Evolutionary conservation across 2,888 invertebrate genomes (phyloP).

Genomic region (Polydrusus cervinus): DNA sequence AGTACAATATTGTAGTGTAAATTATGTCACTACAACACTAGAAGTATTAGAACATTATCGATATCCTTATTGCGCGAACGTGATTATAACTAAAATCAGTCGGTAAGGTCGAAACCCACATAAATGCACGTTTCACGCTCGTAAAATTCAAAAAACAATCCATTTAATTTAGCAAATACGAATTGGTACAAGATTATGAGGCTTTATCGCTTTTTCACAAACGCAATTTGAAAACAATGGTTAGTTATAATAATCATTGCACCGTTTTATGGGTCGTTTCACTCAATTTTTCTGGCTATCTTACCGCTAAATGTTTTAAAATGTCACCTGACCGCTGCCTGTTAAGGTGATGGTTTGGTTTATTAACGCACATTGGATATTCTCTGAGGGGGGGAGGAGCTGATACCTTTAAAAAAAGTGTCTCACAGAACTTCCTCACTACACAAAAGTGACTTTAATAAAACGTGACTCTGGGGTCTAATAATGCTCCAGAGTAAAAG

Average conservation of each 20-base stretch:
- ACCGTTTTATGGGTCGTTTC: constrained; percentile 1
- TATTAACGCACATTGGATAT: too few relatives aligned
- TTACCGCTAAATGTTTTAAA: background rate
- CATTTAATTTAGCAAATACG: constrained; percentile 28
- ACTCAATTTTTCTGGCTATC: background rate
- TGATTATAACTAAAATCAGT: constrained; percentile 16
- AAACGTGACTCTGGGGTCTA: too few relatives aligned
- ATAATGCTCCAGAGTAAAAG: too few relatives aligned
- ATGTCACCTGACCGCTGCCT: background rate
- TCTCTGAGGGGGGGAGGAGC: too few relatives aligned
- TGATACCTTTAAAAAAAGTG: too few relatives aligned
- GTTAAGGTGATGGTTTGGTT: too few relatives aligned
- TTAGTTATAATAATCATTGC: constrained; percentile 23
- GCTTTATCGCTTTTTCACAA: constrained; percentile 24
- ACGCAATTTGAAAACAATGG: constrained; percentile 25
- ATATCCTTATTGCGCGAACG: constrained; percentile 29
- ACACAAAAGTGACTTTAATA: too few relatives aligned
- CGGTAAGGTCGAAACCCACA: constrained; percentile 22
- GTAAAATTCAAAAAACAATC: constrained; percentile 31
- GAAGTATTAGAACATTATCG: background rate
- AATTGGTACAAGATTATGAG: constrained; percentile 11
- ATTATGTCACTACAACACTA: background rate
- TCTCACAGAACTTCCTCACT: too few relatives aligned
- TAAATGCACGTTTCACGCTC: constrained; percentile 20
- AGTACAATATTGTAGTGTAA: background rate